Evolutionary conservation across 1,140 invertebrate genomes (phyloP).

Genomic region (Megalonaias nervosa): DNA sequence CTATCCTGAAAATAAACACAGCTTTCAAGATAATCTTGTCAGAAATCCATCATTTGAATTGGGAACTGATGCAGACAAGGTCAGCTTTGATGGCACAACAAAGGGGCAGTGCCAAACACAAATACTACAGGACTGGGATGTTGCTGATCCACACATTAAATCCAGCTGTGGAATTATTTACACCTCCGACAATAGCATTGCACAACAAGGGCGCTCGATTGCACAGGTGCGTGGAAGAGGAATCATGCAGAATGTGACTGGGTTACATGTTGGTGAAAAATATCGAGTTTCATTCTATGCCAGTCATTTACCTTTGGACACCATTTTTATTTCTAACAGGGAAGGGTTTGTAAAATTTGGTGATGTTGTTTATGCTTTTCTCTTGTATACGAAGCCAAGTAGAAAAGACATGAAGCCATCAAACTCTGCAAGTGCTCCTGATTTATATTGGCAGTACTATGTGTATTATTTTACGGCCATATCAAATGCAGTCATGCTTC

Average conservation of each 20-base stretch:
- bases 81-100: no score
- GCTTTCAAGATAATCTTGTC: constrained; percentile 30
- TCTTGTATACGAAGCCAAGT: constrained; percentile 11
- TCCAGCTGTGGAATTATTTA: no score
- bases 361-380: constrained; percentile 13
- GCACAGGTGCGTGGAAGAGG: background rate
- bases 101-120: background rate
- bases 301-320: constrained; percentile 5
- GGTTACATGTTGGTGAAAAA: background rate
- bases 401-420: no score
- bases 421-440: constrained; percentile 2
- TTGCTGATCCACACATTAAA: background rate
- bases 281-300: constrained; percentile 11
- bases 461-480: constrained; percentile 20
- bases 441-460: constrained; percentile 30
- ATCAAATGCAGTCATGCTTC: background rate
- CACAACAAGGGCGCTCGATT: background rate
- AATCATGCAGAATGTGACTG: background rate
- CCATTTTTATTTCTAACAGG: background rate
- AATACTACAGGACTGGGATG: background rate
- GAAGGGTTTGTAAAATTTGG: constrained; percentile 20
- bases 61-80: background rate
- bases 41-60: background rate
- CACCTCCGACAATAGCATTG: no score
- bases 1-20: background rate